Base-by-base conservation (phyloP, 1,140 invertebrate genomes). In the Platorchestia sp. region DNA sequence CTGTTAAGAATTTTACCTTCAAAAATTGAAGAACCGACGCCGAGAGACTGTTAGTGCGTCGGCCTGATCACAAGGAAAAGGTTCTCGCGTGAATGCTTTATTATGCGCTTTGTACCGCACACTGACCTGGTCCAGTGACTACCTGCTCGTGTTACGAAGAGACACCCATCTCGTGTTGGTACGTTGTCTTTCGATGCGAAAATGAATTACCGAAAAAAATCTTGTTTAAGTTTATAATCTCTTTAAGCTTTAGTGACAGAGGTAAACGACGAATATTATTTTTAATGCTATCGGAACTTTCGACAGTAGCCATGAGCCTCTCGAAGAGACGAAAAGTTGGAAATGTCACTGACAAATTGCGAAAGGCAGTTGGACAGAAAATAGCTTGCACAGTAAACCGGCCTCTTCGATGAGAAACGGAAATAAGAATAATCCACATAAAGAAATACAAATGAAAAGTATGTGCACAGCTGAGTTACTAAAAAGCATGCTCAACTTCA, bases 101-200 rank as follows among this genome's bases (percentile, higher is more conserved):
- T 89, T 89, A 89, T 89, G 87, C 87, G 41, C 87, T 42, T 89
- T 89, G 87, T 89, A 36, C 43, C 5, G 87, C 27, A 7, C 87
- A 89, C 59, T 89, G 87, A 89, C 87, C 87, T 89, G 41, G 59
- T 75, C 59, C 59, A 3, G 27, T 22, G 87, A 89, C 87, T 89
- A 89, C 87, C 87, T 89, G 87, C 87, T 42, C 87, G 1, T 89
- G 87, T 89, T 42, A 43, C 87, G 87, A 41, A 7, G 41, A 42
- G 43, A 89, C 87, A 7, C 14, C 14, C 27, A 75, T 3, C 59
- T 22, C 59, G 27, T 22, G 59, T 75, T 75, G 59, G 10, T 1
- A 1, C 27, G 36, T 75, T 36, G 36, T n/a, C n/a, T n/a, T n/a
- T n/a, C 27, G 3, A 27, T 51, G 47, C 47, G 47, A 75, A 75